Conservation (phyloP, 2,888 invertebrate genomes). For the Amphimallon solstitiale region DNA sequence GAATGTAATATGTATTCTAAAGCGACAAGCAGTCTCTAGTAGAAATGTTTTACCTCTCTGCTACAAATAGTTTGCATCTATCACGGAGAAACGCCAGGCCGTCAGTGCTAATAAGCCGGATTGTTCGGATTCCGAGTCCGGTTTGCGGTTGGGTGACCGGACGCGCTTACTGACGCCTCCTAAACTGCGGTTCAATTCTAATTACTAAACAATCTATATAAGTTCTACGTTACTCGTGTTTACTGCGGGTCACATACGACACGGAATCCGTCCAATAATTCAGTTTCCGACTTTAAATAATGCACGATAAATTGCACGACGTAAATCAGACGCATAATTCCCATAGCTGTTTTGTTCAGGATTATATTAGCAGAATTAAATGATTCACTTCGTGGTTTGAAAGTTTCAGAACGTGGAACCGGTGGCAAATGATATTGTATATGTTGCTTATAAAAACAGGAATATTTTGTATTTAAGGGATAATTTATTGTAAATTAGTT, state of each 20-base stretch:
- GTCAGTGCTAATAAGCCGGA: constrained; percentile 42
- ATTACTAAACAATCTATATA: constrained; percentile 44
- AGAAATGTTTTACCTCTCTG: constrained; percentile 19
- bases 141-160: constrained; percentile 40
- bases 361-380: too few species aligned
- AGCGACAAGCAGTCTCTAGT: background rate
- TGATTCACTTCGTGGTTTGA: too few species aligned
- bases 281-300: constrained; percentile 31
- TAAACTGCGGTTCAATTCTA: constrained; percentile 41
- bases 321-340: constrained; percentile 27
- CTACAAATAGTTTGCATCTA: constrained; percentile 29
- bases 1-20: background rate
- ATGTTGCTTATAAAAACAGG: too few species aligned
- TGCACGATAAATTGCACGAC: constrained; percentile 27
- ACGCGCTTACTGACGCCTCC: constrained; percentile 41
- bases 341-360: background rate
- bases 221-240: constrained; percentile 22
- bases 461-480: too few species aligned
- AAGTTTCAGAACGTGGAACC: too few species aligned
- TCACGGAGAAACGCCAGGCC: constrained; percentile 21
- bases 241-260: constrained; percentile 31
- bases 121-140: constrained; percentile 43
- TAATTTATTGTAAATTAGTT: too few species aligned
- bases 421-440: too few species aligned
- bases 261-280: constrained; percentile 28